Percentiles rank a stretch among this genome's conserved stretches.
Conservation (phyloP, 2,797 vertebrate species). For the Alauda arvensis region DNA sequence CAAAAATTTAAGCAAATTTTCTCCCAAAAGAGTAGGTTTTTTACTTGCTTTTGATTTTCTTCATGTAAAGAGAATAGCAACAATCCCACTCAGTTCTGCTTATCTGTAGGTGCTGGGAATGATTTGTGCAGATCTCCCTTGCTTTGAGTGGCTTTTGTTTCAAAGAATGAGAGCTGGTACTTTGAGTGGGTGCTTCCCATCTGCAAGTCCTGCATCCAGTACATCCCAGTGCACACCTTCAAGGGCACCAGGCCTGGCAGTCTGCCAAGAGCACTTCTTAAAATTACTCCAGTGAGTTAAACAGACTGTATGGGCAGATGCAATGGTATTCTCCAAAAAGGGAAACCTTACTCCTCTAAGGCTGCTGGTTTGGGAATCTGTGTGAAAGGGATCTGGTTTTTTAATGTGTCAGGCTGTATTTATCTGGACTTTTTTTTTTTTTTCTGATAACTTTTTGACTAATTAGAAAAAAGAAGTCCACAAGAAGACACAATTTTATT, state of each 20-base stretch:
- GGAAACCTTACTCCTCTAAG: background rate
- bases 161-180: background rate
- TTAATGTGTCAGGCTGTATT: background rate
- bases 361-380: background rate
- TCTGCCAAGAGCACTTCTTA: background rate
- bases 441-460: background rate
- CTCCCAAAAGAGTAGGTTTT: accelerated
- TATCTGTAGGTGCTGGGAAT: background rate
- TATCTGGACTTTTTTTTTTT: background rate
- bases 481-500: background rate
- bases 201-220: background rate
- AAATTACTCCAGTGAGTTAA: background rate
- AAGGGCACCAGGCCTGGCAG: slow-evolving; percentile 16
- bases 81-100: background rate
- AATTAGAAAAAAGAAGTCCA: background rate
- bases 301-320: background rate
- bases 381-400: background rate
- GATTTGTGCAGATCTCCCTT: background rate
- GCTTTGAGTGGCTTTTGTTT: background rate
- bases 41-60: background rate
- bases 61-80: background rate
- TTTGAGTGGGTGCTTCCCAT: background rate
- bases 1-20: background rate
- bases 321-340: background rate
- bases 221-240: background rate